These are phyloP conservation scores for Dendrolimus punctatus DNA, from an alignment of 1,140 invertebrate species.

Conservation along the genomic window DNA sequence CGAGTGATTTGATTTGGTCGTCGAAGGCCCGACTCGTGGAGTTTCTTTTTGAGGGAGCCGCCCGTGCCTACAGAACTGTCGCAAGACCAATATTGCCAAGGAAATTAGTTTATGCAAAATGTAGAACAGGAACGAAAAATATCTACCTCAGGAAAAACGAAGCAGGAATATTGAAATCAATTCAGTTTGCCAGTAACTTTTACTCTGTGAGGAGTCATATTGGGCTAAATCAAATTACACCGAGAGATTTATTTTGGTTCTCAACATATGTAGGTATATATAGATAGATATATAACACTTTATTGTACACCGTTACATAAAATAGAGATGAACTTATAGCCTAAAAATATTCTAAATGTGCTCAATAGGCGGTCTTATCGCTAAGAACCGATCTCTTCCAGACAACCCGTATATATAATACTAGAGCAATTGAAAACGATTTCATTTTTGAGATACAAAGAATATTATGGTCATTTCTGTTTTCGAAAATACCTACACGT, in stretches of 20 bases:
- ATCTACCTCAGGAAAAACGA: constrained; percentile 43
- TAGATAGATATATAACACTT: too few relatives aligned
- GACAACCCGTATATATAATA: too few relatives aligned
- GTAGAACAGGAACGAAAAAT: constrained; percentile 64
- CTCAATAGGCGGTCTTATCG: too few relatives aligned
- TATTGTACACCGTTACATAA: too few relatives aligned
- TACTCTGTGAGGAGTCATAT: constrained; percentile 34
- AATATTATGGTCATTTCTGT: too few relatives aligned
- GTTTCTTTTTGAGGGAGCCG: constrained; percentile 57
- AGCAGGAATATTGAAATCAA: constrained; percentile 56
- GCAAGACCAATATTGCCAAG: constrained; percentile 67
- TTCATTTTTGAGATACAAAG: too few relatives aligned
- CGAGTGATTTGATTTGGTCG: constrained; percentile 66
- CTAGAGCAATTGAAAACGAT: too few relatives aligned
- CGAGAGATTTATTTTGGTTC: constrained; percentile 4
- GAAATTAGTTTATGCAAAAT: constrained; percentile 71
- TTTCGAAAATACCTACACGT: too few relatives aligned
- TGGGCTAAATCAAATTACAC: constrained; percentile 35
- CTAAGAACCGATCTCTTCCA: too few relatives aligned
- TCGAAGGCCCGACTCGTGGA: constrained; percentile 43
- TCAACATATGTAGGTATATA: too few relatives aligned
- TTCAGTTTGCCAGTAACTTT: constrained; percentile 39
- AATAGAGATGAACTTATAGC: too few relatives aligned
- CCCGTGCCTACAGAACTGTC: constrained; percentile 61
- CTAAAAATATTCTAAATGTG: too few relatives aligned